These are phyloP conservation scores for Dinocampus coccinellae DNA, from an alignment of 2,888 invertebrate species.

Conservation along the genomic window DNA sequence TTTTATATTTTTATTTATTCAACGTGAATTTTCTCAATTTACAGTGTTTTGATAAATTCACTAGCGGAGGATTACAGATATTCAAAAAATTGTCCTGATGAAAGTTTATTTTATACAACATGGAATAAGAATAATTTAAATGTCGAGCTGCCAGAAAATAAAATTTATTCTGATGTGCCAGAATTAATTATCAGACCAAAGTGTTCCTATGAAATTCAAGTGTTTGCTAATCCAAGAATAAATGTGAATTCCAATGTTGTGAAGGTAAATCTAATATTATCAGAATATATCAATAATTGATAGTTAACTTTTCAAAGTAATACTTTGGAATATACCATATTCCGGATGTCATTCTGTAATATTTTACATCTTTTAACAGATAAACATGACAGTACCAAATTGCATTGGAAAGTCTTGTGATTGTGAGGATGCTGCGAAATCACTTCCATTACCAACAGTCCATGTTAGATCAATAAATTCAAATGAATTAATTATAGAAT, in stretches of 20 bases:
- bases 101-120: conserved; percentile 52
- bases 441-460: conserved; percentile 52
- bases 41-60: conserved; percentile 55
- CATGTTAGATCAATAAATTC: conserved; percentile 34
- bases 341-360: neutral
- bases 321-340: neutral
- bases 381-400: conserved; percentile 57
- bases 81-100: conserved; percentile 50
- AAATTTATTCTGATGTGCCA: conserved; percentile 50
- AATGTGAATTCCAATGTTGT: conserved; percentile 41
- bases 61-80: conserved; percentile 33
- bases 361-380: conserved; percentile 46
- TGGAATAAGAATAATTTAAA: conserved; percentile 44
- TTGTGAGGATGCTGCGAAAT: conserved; percentile 47
- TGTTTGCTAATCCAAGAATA: conserved; percentile 59
- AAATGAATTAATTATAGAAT: conserved; percentile 48
- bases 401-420: conserved; percentile 57
- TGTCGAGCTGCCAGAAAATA: conserved; percentile 54
- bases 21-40: conserved; percentile 17
- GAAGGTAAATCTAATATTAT: conserved; percentile 31
- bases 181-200: conserved; percentile 55
- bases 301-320: neutral
- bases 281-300: neutral
- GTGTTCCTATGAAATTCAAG: conserved; percentile 58
- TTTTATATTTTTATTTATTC: neutral